Evolutionary conservation across 2,113 vertebrate species (phyloP).

Genomic region (Chlorodrepanis virens): DNA sequence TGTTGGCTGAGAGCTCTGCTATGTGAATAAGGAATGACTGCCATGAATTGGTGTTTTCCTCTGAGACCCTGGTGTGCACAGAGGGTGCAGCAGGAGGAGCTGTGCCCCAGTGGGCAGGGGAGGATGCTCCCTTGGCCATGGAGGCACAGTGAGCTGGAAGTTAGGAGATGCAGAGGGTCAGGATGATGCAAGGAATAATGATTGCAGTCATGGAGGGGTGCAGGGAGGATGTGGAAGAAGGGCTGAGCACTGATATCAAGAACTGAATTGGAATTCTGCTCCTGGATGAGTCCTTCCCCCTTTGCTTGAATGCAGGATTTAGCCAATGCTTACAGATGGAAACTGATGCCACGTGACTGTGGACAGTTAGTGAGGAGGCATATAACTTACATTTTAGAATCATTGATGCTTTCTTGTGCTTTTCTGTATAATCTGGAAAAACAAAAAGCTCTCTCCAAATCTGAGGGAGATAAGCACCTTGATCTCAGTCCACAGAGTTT

Average conservation of each 20-base stretch:
- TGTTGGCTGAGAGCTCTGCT: background rate
- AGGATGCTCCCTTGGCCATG: background rate
- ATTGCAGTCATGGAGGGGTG: too few relatives aligned
- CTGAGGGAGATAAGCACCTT: background rate
- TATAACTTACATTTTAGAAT: background rate
- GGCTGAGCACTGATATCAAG: background rate
- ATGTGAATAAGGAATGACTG: background rate
- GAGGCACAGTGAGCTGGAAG: background rate
- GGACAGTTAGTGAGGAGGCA: background rate
- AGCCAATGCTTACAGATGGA: background rate
- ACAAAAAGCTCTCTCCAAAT: background rate
- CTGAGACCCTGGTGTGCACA: background rate
- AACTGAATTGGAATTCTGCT: background rate
- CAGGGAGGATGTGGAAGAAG: background rate
- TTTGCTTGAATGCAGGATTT: background rate
- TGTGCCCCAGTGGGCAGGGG: background rate
- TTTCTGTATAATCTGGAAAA: background rate
- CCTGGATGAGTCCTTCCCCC: background rate
- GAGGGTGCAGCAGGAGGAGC: rapidly evolving
- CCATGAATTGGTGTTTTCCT: background rate
- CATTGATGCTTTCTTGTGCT: background rate
- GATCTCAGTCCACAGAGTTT: background rate
- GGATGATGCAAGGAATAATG: background rate
- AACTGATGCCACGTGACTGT: background rate
- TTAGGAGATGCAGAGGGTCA: background rate